A percentile compares a stretch with the other conserved stretches of the same genome.
phyloP scores from a whole-genome alignment of 2,113 vertebrate species.

The Delphinapterus leucas region DNA sequence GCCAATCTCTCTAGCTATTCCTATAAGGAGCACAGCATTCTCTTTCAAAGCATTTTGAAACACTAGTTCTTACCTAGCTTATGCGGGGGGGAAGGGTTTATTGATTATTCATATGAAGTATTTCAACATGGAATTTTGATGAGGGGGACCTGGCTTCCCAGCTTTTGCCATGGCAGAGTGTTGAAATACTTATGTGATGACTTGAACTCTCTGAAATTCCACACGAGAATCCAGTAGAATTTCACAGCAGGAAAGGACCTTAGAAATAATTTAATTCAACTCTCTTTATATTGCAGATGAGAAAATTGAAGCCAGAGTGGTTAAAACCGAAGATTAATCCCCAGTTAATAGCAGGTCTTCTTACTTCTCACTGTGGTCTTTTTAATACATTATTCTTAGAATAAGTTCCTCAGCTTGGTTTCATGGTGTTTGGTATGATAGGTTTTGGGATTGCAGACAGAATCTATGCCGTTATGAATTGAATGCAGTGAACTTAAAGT shows the following conservation, averaged over 20 bases:
- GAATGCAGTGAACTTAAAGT: background rate
- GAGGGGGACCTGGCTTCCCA: background rate
- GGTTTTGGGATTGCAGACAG: background rate
- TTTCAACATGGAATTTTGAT: background rate
- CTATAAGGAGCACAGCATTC: background rate
- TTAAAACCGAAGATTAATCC: background rate
- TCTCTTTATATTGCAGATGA: background rate
- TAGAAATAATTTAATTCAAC: background rate
- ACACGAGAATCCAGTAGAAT: background rate
- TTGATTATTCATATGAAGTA: background rate
- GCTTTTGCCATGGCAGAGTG: background rate
- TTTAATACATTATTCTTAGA: background rate
- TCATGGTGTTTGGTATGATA: background rate
- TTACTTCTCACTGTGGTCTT: background rate
- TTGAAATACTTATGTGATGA: background rate
- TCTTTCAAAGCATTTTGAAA: background rate
- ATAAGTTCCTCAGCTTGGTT: background rate
- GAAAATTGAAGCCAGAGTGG: background rate
- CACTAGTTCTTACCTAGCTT: background rate
- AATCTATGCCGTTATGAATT: background rate
- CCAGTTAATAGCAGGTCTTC: background rate
- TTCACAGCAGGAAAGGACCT: conserved; percentile 14
- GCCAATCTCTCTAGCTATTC: background rate
- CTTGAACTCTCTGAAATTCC: background rate
- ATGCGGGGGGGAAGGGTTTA: background rate